Conservation (phyloP, 2,797 vertebrate species). For the Coreius guichenoti region DNA sequence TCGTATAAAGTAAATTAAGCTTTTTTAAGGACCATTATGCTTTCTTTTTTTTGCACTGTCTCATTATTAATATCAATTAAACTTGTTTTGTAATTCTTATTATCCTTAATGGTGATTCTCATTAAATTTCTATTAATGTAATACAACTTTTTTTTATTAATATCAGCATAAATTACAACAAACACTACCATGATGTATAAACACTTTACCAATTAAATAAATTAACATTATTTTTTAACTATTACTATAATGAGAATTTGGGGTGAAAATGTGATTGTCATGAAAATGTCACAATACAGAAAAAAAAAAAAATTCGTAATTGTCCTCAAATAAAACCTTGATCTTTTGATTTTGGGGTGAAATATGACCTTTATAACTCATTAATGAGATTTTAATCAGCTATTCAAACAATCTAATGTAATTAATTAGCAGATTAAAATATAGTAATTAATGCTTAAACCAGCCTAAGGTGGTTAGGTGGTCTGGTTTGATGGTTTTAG, state of each 20-base stretch:
- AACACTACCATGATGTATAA: background rate
- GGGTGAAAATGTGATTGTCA: background rate
- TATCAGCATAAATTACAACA: background rate
- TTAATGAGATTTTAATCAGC: background rate
- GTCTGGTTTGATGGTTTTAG: background rate
- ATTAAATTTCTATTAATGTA: background rate
- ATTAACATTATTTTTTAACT: background rate
- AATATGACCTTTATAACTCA: background rate
- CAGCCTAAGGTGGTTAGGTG: background rate
- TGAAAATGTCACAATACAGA: background rate
- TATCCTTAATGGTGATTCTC: background rate
- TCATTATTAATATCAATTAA: background rate
- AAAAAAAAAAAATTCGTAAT: background rate
- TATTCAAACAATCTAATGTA: background rate
- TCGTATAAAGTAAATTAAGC: background rate
- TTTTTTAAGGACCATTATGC: background rate
- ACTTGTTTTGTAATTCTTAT: background rate
- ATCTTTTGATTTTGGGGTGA: background rate
- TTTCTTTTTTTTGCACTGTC: too few relatives aligned
- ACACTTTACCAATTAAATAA: background rate
- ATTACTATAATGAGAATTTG: background rate
- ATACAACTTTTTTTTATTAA: background rate
- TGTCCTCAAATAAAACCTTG: background rate
- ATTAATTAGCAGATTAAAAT: background rate
- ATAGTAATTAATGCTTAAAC: background rate